Evolutionary conservation across 2,888 invertebrate species (phyloP), one percentile per base, ranked within the genome.

Genomic region (Alloplasta piceator): DNA sequence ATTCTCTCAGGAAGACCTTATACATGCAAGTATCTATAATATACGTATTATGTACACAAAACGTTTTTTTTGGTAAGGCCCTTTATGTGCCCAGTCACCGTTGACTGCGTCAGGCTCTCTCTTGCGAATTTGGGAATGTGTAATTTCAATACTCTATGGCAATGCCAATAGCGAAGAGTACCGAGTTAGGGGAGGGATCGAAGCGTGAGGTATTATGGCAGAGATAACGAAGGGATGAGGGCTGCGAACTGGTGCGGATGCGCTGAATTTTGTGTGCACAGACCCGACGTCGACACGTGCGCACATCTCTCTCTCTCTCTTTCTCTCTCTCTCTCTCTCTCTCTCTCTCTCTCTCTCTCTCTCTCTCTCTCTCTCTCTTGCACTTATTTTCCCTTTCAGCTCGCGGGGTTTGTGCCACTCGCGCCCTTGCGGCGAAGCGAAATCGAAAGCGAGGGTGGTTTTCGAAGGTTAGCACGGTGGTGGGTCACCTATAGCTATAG

Each of bases 281-380:
- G 68, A 77, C 87, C 82, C 85, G 3, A 3, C 26, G 82, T 82
- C 85, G 87, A 87, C 89, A 89, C 89, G 89, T 89, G 89, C 86
- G 82, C 64, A 6, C 12, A 12, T 52, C 38, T 38, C 36, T 14
- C 38, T 38, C 64, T n/a, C 5, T 60, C 38, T 66, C 50, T 38
- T 36, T 56, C 46, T 50, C 55, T 6, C 26, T 16, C 48, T 39
- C 55, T 48, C 70, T 48, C 48, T 5, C 36, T 36, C 16, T 1
- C 61, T 55, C 38, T 43, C 61, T 36, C 50, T 55, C 39, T 39
- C 12, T 50, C 39, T 66, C 48, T 48, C 64, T 50, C 52, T 72
- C 52, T 52, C 52, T 67, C n/a, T 7, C 39, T 41, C 9, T 52
- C 52, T 52, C 66, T 38, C 2, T 6, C n/a, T 9, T 66, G 9